Percentiles rank a stretch among this genome's conserved stretches.
Conservation (phyloP, 2,888 invertebrate species). For the Drosophila ochracea region DNA sequence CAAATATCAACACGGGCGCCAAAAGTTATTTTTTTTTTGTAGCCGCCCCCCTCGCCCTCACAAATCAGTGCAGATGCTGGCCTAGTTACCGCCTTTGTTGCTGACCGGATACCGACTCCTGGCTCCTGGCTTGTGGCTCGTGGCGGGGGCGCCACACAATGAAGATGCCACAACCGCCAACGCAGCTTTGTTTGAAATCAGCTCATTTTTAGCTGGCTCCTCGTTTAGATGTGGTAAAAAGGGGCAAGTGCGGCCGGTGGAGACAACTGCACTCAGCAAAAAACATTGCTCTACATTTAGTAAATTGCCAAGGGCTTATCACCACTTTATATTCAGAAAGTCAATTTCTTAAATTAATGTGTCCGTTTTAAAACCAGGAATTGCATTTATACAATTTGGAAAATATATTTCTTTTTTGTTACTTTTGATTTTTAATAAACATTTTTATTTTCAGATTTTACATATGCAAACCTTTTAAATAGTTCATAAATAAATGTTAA, state of each 20-base stretch:
- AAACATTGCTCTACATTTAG: not conserved
- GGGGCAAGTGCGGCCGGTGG: conserved; percentile 35
- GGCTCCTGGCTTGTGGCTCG: conserved; percentile 2
- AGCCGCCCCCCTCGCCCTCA: not conserved
- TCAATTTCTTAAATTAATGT: not conserved
- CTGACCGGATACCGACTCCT: conserved; percentile 55
- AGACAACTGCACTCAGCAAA: not conserved
- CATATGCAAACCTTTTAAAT: not conserved
- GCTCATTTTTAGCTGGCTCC: conserved; percentile 70
- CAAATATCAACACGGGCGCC: conserved; percentile 67
- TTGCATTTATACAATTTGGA: not conserved
- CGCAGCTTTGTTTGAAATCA: conserved; percentile 74
- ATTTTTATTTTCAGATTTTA: not conserved
- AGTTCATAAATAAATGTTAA: not conserved
- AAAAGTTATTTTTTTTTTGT: conserved; percentile 44
- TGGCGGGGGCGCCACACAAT: conserved; percentile 46
- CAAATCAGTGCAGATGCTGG: conserved; percentile 73
- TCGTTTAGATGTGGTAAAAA: conserved; percentile 30
- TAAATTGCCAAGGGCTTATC: not conserved
- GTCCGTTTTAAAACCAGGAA: not conserved
- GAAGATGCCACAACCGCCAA: conserved; percentile 57
- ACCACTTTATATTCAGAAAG: not conserved
- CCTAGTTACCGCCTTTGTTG: conserved; percentile 74
- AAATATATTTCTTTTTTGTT: not conserved
- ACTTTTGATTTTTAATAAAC: not conserved